A percentile compares a stretch with the other conserved stretches of the same genome.
These are phyloP conservation scores for Oncorhynchus gorbuscha DNA, from an alignment of 2,113 vertebrate genomes.

Conservation along the genomic window DNA sequence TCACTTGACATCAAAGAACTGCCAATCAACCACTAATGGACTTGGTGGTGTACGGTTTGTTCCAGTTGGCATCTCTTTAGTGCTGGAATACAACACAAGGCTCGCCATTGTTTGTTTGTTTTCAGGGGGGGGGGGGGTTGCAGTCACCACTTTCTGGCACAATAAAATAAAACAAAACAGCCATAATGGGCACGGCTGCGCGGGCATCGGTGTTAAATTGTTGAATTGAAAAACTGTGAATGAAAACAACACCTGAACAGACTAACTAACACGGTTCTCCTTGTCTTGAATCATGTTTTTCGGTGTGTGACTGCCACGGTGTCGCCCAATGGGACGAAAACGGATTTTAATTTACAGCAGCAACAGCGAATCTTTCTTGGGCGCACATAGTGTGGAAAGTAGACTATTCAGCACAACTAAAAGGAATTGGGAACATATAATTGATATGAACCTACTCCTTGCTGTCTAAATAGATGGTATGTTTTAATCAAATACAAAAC, in stretches of 20 bases:
- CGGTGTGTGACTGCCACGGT: not conserved
- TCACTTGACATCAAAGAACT: not conserved
- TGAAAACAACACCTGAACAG: slow-evolving; percentile 20
- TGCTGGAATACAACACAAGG: not conserved
- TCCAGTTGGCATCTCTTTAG: not conserved
- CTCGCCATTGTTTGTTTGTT: not conserved
- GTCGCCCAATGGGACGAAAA: no score
- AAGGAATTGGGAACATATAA: no score
- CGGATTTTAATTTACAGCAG: no score
- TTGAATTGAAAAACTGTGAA: not conserved
- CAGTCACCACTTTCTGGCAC: not conserved
- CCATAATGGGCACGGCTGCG: not conserved
- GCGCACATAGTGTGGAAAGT: no score
- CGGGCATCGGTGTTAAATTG: not conserved
- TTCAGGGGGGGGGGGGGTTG: no score
- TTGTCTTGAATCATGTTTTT: slow-evolving; percentile 9
- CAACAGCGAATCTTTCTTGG: no score
- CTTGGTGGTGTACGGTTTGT: not conserved
- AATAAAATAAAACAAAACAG: not conserved
- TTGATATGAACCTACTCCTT: no score
- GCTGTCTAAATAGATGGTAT: no score
- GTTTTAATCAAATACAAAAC: not conserved
- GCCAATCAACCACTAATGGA: not conserved
- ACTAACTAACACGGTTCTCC: slow-evolving; percentile 15
- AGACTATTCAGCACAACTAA: no score